phyloP scores from a whole-genome alignment of 2,113 vertebrate genomes.

The Protobothrops mucrosquamatus region DNA sequence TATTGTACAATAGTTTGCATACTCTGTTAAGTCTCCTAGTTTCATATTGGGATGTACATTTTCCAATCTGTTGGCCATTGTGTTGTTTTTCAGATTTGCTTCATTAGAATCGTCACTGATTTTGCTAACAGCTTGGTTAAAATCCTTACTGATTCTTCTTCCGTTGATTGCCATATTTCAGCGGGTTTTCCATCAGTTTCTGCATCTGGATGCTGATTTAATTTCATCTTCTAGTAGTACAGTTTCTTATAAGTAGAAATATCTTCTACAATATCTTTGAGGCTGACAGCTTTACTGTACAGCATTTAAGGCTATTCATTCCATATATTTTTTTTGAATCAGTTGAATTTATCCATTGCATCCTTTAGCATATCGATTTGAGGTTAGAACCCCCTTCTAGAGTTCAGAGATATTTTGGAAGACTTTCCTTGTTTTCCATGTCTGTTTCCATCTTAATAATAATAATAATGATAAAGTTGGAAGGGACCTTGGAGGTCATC shows the following conservation, averaged over 20 bases:
- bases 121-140: neutral
- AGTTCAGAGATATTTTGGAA: neutral
- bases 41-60: neutral
- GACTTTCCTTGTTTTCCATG: neutral
- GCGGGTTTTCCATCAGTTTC: neutral
- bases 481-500: too few species aligned
- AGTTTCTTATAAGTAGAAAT: neutral
- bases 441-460: neutral
- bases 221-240: neutral
- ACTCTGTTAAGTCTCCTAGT: neutral
- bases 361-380: neutral
- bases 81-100: neutral
- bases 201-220: neutral
- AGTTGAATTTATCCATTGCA: neutral
- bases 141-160: neutral
- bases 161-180: neutral
- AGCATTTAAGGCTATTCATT: neutral
- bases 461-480: too few species aligned
- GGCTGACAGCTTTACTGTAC: neutral
- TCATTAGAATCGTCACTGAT: neutral
- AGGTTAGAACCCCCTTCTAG: neutral
- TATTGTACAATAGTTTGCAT: neutral
- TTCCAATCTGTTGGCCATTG: neutral
- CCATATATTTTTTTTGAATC: neutral
- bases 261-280: neutral